phyloP scores from a whole-genome alignment of 1,140 invertebrate species.

The Nixonia krombeini region DNA sequence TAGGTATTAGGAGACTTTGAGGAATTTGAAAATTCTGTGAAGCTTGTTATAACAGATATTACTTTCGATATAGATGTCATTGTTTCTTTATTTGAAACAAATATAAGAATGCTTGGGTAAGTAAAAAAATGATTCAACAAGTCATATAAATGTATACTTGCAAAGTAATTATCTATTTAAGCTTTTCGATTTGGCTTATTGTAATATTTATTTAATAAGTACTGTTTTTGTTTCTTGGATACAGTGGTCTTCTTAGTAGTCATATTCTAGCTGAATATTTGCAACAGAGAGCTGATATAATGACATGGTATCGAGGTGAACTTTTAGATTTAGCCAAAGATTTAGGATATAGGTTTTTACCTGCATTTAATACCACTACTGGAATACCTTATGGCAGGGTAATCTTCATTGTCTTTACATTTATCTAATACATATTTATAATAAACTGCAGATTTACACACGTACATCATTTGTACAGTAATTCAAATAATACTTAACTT shows the following conservation, averaged over 20 bases:
- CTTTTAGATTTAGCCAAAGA: constrained; percentile 92
- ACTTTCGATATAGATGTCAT: constrained; percentile 95
- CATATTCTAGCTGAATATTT: constrained; percentile 91
- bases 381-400: constrained; percentile 96
- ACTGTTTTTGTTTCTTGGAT: neutral
- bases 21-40: constrained; percentile 94
- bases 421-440: no score
- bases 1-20: constrained; percentile 90
- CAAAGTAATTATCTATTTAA: no score
- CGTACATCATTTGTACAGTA: no score
- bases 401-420: constrained; percentile 54
- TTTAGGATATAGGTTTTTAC: constrained; percentile 90
- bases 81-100: constrained; percentile 98
- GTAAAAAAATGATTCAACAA: constrained; percentile 62
- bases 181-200: no score
- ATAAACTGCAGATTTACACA: no score
- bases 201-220: constrained; percentile 2
- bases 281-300: constrained; percentile 80
- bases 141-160: constrained; percentile 13
- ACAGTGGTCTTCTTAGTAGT: constrained; percentile 90
- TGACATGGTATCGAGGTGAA: constrained; percentile 95
- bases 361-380: constrained; percentile 98
- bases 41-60: constrained; percentile 88
- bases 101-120: constrained; percentile 96
- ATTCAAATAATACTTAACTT: no score